Base-by-base conservation (phyloP, 2,113 vertebrate species). In the Antennarius striatus region DNA sequence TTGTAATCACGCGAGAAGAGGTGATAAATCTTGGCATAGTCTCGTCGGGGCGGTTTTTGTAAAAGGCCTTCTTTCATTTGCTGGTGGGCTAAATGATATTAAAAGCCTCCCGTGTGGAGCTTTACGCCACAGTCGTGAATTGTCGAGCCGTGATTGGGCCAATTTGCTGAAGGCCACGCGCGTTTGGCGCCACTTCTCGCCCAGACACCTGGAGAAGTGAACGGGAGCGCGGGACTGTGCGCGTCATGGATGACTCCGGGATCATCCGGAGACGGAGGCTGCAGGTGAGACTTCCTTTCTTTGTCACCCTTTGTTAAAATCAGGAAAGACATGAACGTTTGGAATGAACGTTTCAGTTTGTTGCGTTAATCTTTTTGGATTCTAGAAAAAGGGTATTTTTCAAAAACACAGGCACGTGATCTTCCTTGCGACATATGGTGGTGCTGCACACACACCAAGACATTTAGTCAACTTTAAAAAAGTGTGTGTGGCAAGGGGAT, bases 251-350 rank as follows among this genome's bases (percentile, higher is more conserved):
- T 68, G 92, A 93, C 50, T 91, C 91, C 7, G 92, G 92, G 40
- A 92, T 93, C 71, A 93, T 93, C 70, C 89, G 90, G 58, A 89
- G 92, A 67, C 72, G 92, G 40, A 91, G 91, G 77, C 76, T 93
- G 64, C 92, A 93, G 91, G 92, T 93, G 77, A 90, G 88, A 63
- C 43, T 10, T 49, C 42, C 39, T n/a, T 54, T 42, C 4, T 29
- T 17, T 16, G 3, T 15, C 14, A 47, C 45, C 17, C 2, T 36
- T 36, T 36, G 32, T 36, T 36, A 36, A 4, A 4, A 36, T 7
- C 32, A 36, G 3, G 7, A 7, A 7, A 36, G 32, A 36, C 2
- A 36, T 4, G 7, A 7, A 36, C 32, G 32, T 7, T 5, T 36
- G 4, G 32, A 36, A 7, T 36, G 3, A 36, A 36, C 7, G 32